Conservation (phyloP, 2,888 invertebrate genomes). For the Sarcophaga variegata region DNA sequence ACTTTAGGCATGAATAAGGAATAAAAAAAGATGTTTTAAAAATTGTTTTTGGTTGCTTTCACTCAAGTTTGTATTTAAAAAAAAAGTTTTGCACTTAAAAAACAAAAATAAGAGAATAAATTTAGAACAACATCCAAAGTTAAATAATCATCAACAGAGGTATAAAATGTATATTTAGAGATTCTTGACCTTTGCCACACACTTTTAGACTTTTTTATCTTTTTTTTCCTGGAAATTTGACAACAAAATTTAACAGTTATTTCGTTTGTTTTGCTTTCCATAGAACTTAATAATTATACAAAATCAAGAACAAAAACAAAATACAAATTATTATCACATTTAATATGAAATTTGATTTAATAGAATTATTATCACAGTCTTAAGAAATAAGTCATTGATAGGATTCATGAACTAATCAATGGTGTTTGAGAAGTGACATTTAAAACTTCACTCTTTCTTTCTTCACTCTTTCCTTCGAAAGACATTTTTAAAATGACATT, state of each 20-base stretch:
- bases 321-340: no score
- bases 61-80: background rate
- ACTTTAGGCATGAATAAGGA: background rate
- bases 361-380: background rate
- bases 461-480: no score
- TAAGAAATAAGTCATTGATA: no score
- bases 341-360: no score
- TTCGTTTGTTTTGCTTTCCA: background rate
- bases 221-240: background rate
- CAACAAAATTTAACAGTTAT: background rate
- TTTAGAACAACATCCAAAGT: background rate
- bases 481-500: no score
- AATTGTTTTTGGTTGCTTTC: background rate
- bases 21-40: background rate
- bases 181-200: slow-evolving; percentile 28
- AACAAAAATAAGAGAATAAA: background rate
- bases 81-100: background rate
- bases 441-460: no score
- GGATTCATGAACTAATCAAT: no score
- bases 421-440: no score
- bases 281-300: background rate
- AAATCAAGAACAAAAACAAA: background rate
- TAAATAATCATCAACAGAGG: slow-evolving; percentile 1
- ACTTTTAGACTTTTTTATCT: background rate
- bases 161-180: slow-evolving; percentile 2